Evolutionary conservation across 2,113 vertebrate species (phyloP).

Genomic region (Raja brachyura): DNA sequence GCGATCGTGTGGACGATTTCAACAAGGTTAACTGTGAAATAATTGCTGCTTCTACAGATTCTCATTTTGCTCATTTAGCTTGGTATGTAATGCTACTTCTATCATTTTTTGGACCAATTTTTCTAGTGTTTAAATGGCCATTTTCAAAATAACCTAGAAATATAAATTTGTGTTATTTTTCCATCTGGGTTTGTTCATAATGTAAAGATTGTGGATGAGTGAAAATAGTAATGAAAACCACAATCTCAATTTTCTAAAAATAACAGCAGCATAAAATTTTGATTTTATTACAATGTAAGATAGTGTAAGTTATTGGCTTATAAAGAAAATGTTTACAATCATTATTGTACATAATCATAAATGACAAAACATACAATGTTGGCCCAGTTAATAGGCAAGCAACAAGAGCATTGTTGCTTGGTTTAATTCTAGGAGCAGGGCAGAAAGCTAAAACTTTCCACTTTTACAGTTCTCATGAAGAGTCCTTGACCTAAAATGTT

Average conservation of each 20-base stretch:
- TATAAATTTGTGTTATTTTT: neutral
- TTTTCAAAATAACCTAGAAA: neutral
- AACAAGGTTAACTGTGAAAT: slow-evolving; percentile 39
- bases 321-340: no score
- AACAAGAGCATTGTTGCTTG: no score
- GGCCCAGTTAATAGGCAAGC: no score
- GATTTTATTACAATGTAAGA: no score
- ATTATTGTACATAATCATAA: no score
- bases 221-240: neutral
- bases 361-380: no score
- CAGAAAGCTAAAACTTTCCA: no score
- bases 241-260: neutral
- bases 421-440: no score
- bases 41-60: slow-evolving; percentile 39
- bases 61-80: slow-evolving; percentile 40
- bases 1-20: slow-evolving; percentile 36
- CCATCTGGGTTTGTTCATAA: neutral
- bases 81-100: slow-evolving; percentile 27
- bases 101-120: neutral
- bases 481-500: no score
- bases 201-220: neutral
- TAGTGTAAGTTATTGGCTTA: no score
- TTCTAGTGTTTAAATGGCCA: neutral
- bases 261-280: no score
- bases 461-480: no score